These are phyloP conservation scores for Oxycera nigricornis DNA, from an alignment of 2,888 invertebrate genomes.

Conservation along the genomic window DNA sequence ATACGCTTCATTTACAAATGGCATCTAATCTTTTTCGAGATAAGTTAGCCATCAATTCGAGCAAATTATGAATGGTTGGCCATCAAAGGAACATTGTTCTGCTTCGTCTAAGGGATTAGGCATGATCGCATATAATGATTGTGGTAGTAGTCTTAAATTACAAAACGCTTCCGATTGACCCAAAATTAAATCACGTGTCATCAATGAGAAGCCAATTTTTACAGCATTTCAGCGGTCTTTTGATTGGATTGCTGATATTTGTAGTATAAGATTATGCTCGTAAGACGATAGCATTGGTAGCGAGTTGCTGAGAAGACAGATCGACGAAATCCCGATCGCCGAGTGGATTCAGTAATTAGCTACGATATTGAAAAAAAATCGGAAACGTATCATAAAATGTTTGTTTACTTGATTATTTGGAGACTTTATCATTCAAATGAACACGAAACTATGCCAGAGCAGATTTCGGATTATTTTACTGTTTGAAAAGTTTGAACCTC, in stretches of 20 bases:
- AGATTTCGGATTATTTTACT: no score
- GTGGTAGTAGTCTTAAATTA: slow-evolving; percentile 2
- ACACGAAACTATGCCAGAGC: no score
- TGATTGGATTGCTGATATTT: slow-evolving; percentile 18
- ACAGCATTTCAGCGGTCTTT: background rate
- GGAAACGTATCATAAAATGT: no score
- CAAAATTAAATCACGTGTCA: slow-evolving; percentile 4
- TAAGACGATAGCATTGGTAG: background rate
- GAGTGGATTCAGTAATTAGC: background rate
- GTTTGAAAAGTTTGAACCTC: no score
- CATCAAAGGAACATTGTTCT: background rate
- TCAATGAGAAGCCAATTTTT: background rate
- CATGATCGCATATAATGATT: background rate
- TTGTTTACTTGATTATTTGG: no score
- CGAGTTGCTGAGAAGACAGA: background rate
- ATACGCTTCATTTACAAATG: no score
- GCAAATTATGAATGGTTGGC: background rate
- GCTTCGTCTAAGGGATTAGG: background rate
- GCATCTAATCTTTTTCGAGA: no score
- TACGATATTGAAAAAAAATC: no score
- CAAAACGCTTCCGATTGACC: slow-evolving; percentile 32
- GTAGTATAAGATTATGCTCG: background rate
- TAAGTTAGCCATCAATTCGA: background rate
- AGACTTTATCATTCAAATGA: no score
- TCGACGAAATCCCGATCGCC: background rate